Percentiles rank a stretch among this genome's conserved stretches.
Evolutionary conservation across 1,140 invertebrate species (phyloP).

Genomic region (Lethrus apterus): DNA sequence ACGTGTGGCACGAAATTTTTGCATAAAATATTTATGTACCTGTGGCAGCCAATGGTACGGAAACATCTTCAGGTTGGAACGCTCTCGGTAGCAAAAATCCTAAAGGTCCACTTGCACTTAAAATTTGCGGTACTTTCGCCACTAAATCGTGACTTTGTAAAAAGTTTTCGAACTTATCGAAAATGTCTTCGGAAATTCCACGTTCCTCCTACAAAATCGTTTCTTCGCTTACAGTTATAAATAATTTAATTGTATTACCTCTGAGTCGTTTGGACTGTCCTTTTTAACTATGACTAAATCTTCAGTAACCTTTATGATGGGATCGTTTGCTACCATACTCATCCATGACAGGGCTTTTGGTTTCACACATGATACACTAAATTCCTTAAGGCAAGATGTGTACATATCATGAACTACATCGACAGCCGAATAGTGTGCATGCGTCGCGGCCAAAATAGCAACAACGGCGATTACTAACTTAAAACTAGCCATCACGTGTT

Average conservation of each 20-base stretch:
- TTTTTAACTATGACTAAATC: conserved; percentile 63
- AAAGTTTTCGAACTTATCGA: conserved; percentile 58
- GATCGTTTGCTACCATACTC: conserved; percentile 54
- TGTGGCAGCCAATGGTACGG: conserved; percentile 53
- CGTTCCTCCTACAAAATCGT: conserved; percentile 30
- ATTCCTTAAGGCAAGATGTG: conserved; percentile 53
- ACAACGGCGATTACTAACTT: conserved; percentile 22
- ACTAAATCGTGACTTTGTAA: conserved; percentile 55
- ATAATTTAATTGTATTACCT: too few relatives aligned
- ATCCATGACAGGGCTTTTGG: conserved; percentile 69
- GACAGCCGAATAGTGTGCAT: conserved; percentile 43
- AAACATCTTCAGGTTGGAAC: conserved; percentile 58
- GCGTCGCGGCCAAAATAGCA: conserved; percentile 18
- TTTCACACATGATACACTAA: conserved; percentile 61
- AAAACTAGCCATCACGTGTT: conserved; percentile 17
- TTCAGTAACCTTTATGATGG: conserved; percentile 63
- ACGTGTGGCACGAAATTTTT: not conserved
- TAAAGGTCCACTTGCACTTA: conserved; percentile 47
- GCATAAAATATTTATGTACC: conserved; percentile 21
- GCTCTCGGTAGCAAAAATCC: conserved; percentile 57
- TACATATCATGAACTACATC: conserved; percentile 55
- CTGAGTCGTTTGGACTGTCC: conserved; percentile 40
- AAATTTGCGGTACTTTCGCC: conserved; percentile 54
- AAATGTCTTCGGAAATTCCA: conserved; percentile 39
- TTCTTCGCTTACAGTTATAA: too few relatives aligned